Conservation (phyloP, 2,797 vertebrate species). For the Pyrocephalus nanus region DNA sequence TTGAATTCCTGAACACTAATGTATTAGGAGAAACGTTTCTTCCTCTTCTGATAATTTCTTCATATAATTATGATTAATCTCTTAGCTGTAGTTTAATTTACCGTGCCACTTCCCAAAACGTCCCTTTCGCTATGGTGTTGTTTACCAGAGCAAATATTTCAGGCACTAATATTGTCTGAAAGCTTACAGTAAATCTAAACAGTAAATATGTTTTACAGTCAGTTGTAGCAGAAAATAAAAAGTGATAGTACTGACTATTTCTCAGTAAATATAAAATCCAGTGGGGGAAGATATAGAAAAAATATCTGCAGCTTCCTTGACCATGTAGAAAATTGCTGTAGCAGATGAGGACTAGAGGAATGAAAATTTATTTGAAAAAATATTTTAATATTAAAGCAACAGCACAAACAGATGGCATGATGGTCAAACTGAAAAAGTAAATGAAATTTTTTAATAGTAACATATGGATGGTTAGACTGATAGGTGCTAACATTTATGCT, state of each 20-base stretch:
- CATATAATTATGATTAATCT: conserved; percentile 38
- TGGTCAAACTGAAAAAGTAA: background rate
- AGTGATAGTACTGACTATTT: background rate
- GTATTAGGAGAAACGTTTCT: conserved; percentile 22
- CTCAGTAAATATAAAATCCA: background rate
- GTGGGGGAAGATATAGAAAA: background rate
- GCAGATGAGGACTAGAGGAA: background rate
- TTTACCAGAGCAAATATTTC: conserved; percentile 58
- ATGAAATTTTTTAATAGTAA: background rate
- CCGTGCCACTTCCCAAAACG: conserved; percentile 63
- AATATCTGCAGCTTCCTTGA: background rate
- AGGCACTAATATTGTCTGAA: conserved; percentile 48
- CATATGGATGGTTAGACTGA: background rate
- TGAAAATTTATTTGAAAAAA: background rate
- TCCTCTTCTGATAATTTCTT: conserved; percentile 37
- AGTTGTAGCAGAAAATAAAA: conserved; percentile 31
- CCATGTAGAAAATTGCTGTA: background rate
- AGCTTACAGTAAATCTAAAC: conserved; percentile 73
- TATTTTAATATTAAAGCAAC: background rate
- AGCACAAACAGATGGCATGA: background rate
- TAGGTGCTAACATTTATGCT: background rate
- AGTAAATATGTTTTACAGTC: conserved; percentile 64
- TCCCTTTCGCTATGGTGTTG: conserved; percentile 57
- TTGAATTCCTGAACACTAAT: conserved; percentile 20
- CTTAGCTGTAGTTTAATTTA: conserved; percentile 53